A percentile compares a stretch with the other conserved stretches of the same genome.
phyloP scores from a whole-genome alignment of 2,797 vertebrate species.

The Lagorchestes hirsutus region DNA sequence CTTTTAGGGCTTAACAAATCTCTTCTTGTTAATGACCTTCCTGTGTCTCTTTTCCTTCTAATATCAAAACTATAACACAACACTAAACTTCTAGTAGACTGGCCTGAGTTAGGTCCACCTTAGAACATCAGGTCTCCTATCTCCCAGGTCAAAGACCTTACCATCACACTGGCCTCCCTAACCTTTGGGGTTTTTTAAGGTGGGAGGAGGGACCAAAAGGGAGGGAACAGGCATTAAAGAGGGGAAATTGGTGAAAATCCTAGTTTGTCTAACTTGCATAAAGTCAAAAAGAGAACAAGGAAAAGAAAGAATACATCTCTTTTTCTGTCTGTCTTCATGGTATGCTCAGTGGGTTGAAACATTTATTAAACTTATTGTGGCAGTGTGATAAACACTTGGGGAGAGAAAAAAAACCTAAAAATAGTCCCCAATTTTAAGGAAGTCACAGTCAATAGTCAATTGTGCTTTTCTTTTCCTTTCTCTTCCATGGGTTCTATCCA shows the following conservation, averaged over 20 bases:
- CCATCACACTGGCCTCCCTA: too few species aligned
- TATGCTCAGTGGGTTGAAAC: not conserved
- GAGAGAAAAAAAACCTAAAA: not conserved
- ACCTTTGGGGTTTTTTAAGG: too few species aligned
- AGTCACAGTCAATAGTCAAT: not conserved
- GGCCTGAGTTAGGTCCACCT: not conserved
- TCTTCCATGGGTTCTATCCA: not conserved
- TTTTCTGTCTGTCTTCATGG: not conserved
- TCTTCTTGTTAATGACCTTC: not conserved
- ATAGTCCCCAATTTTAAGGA: not conserved
- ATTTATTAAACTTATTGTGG: not conserved
- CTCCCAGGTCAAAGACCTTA: too few species aligned
- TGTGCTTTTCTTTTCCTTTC: not conserved
- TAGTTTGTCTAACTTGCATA: too few species aligned
- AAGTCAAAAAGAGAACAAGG: too few species aligned
- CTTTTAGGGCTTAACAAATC: not conserved
- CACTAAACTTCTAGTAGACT: not conserved
- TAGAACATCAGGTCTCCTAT: not conserved
- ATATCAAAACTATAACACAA: not conserved
- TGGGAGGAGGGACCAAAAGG: too few species aligned
- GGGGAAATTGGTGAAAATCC: too few species aligned
- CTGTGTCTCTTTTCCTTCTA: not conserved
- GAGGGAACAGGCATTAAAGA: too few species aligned
- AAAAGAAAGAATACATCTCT: too few species aligned
- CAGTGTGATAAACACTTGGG: not conserved